Base-by-base conservation (phyloP, 2,888 invertebrate genomes). In the Eupithecia subumbrata region DNA sequence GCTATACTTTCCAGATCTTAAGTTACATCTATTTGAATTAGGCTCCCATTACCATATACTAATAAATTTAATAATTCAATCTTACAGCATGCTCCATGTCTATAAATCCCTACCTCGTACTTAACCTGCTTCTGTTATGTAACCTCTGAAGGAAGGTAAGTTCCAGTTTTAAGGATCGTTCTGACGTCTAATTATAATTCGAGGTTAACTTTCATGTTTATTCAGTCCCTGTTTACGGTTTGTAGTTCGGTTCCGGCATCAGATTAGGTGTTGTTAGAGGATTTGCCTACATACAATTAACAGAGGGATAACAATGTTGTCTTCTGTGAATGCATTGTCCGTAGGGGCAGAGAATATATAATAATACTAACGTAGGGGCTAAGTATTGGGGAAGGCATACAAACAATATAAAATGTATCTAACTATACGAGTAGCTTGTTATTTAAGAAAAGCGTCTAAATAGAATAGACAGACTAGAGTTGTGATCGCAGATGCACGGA, bases 81-180 rank as follows among this genome's bases (percentile, higher is more conserved):
- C 22, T 22, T 11, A 22, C n/a, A 56, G n/a, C 56, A 11, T 9
- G 9, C 40, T 52, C 52, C 11, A 8, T 52, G 11, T 22, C 22
- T 22, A 22, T 11, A 22, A 1, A 16, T 22, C 52, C 60, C 5
- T 25, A 12, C 22, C 1, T 60, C 60, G 25, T 25, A 86, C 90
- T 91, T 90, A 91, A 91, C 92, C 91, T 84, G 88, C 83, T 90
- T 89, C 79, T 84, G 84, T 84, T 89, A 80, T 83, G 84, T 84
- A 85, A 82, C 84, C 86, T 83, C 84, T 82, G 5, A 60, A 60
- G 12, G 74, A 83, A 84, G 86, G 85, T 84, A 71, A 82, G 80
- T 81, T 79, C 74, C 82, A 78, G 52, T 82, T 83, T 81, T 77
- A 81, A 83, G 80, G 81, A 80, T 82, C 81, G 81, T 84, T 86